phyloP scores from a whole-genome alignment of 2,113 vertebrate genomes.

The Centropristis striata region DNA sequence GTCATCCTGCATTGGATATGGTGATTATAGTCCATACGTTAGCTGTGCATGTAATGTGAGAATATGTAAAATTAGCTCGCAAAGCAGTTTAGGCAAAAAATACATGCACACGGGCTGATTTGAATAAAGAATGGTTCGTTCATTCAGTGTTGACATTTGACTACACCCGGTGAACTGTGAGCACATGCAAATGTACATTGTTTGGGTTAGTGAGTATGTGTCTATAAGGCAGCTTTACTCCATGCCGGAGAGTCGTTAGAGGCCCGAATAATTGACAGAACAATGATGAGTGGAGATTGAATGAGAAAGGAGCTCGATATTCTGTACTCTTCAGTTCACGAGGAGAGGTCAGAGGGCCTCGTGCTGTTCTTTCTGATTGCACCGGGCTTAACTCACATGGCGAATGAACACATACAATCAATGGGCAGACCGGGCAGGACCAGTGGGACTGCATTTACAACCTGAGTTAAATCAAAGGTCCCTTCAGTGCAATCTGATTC shows the following conservation, averaged over 20 bases:
- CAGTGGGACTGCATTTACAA: slow-evolving; percentile 67
- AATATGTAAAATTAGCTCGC: slow-evolving; percentile 22
- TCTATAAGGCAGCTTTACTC: slow-evolving; percentile 42
- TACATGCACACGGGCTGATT: slow-evolving; percentile 8
- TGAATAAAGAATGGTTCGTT: slow-evolving; percentile 50
- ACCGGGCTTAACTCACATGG: slow-evolving; percentile 42
- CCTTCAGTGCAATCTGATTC: slow-evolving; percentile 68
- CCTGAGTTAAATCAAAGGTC: slow-evolving; percentile 75
- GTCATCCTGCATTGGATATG: slow-evolving; percentile 7
- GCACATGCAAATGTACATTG: slow-evolving; percentile 49
- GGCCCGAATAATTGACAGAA: slow-evolving; percentile 69
- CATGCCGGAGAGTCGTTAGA: slow-evolving; percentile 62
- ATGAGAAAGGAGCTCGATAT: slow-evolving; percentile 74
- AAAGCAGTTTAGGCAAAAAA: slow-evolving; percentile 12
- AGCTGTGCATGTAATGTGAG: slow-evolving; percentile 14
- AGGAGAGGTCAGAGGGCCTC: slow-evolving; percentile 59
- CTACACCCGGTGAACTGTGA: slow-evolving; percentile 30
- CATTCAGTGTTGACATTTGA: slow-evolving; percentile 50
- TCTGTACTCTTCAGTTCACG: slow-evolving; percentile 53
- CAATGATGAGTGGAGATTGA: slow-evolving; percentile 78
- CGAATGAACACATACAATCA: slow-evolving; percentile 73
- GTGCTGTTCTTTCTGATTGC: slow-evolving; percentile 70
- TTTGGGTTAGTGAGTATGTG: slow-evolving; percentile 63
- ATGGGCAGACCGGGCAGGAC: slow-evolving; percentile 60
- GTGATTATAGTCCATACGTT: slow-evolving; percentile 29